Evolutionary conservation across 2,113 vertebrate species (phyloP), one percentile per base, ranked within the genome.

Genomic region (Chlamydotis undulata): DNA sequence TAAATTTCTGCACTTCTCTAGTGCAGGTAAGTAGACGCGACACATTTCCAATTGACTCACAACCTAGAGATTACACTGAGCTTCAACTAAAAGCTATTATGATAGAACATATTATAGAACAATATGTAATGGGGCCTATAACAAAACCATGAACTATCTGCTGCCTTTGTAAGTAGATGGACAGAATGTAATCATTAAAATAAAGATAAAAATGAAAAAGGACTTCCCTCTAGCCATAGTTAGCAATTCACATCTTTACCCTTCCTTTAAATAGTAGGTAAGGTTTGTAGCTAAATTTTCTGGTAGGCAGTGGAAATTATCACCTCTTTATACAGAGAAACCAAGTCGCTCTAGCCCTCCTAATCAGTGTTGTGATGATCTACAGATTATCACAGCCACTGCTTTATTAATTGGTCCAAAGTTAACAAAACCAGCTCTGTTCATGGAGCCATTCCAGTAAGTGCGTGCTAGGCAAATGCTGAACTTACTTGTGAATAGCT

Each of bases 321-420:
- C 8, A 23, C 16, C 57, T 45, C 31, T 53, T 83, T 29, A 47
- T 26, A 24, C 10, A 53, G 67, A 69, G 33, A 71, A 76, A 16
- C 14, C 76, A 89, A 87, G 47, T 16, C 2, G 2, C 49, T 49
- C 4, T 21, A 89, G 56, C 21, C 43, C 47, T 74, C 22, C 23
- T 76, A 79, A 87, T 55, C 65, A 53, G 12, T 6, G 13, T 53
- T 93, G 28, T 85, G 65, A 84, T 75, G 60, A 87, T 79, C 60
- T 71, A 11, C 49, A 87, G 61, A 53, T 93, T 2, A 2, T 56
- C 41, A 60, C 68, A 93, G 85, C 23, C 39, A 55, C 18, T 88
- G 75, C 63, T 91, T 80, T 88, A 67, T 85, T 83, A 93, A 91
- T 22, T 96, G 73, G 41, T 77, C 71, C 37, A 68, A 73, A 47